Evolutionary conservation across 2,113 vertebrate genomes (phyloP).

Genomic region (Tamias sibiricus): DNA sequence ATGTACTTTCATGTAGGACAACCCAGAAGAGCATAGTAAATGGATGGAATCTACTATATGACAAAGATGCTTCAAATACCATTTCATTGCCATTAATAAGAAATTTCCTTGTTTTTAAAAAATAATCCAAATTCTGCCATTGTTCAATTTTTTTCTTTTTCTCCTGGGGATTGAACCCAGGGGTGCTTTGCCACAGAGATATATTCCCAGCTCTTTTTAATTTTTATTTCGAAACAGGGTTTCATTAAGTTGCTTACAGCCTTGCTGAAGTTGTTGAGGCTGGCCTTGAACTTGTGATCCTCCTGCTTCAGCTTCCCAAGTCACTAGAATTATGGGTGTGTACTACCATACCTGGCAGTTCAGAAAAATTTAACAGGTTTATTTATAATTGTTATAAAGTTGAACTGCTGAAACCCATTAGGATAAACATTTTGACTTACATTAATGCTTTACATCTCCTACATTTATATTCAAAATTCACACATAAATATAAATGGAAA

Average conservation of each 20-base stretch:
- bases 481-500: not conserved
- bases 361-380: not conserved
- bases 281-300: too few relatives aligned
- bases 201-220: too few relatives aligned
- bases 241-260: too few relatives aligned
- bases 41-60: conserved; percentile 86
- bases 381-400: not conserved
- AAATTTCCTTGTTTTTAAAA: conserved; percentile 79
- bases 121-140: not conserved
- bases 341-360: too few relatives aligned
- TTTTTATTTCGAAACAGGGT: too few relatives aligned
- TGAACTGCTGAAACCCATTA: not conserved
- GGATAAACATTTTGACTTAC: not conserved
- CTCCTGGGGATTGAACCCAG: too few relatives aligned
- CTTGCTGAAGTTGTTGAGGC: too few relatives aligned
- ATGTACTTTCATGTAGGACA: conserved; percentile 90
- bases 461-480: not conserved
- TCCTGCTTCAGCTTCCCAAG: too few relatives aligned
- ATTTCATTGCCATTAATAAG: conserved; percentile 89
- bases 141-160: not conserved
- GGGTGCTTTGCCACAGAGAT: too few relatives aligned
- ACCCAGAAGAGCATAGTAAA: conserved; percentile 89
- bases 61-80: conserved; percentile 90
- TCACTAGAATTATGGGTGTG: too few relatives aligned
- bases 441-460: not conserved